phyloP scores from a whole-genome alignment of 2,797 vertebrate genomes.

The Ciconia nigra region DNA sequence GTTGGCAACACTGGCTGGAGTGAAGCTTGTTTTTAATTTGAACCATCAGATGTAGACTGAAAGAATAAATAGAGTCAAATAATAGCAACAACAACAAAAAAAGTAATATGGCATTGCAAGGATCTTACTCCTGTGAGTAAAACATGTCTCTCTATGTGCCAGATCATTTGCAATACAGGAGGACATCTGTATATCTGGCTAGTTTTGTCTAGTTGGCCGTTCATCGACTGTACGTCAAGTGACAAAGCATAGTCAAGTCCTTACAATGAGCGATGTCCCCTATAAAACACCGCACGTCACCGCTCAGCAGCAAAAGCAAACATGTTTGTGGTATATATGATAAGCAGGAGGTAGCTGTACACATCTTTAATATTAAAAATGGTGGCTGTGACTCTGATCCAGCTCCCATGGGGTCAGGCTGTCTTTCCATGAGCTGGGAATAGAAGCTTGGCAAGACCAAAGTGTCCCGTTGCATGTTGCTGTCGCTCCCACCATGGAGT shows the following conservation, averaged over 20 bases:
- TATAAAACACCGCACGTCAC: background rate
- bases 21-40: background rate
- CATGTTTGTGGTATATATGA: background rate
- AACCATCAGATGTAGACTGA: background rate
- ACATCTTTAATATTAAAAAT: background rate
- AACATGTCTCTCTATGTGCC: conserved; percentile 15
- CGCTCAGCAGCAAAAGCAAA: background rate
- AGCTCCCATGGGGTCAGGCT: background rate
- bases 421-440: background rate
- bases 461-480: background rate
- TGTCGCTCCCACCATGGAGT: fast-evolving
- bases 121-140: conserved; percentile 13
- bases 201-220: conserved; percentile 50
- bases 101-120: background rate
- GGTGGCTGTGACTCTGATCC: background rate
- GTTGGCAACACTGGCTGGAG: background rate
- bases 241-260: conserved; percentile 34
- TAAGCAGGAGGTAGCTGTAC: background rate
- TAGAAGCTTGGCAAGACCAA: background rate
- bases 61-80: background rate
- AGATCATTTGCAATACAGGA: conserved; percentile 17
- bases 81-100: background rate
- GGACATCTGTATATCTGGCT: conserved; percentile 20
- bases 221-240: conserved; percentile 46
- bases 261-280: conserved; percentile 30